These are phyloP conservation scores for Metopia argyrocephala DNA, from an alignment of 2,888 invertebrate species.

Conservation along the genomic window DNA sequence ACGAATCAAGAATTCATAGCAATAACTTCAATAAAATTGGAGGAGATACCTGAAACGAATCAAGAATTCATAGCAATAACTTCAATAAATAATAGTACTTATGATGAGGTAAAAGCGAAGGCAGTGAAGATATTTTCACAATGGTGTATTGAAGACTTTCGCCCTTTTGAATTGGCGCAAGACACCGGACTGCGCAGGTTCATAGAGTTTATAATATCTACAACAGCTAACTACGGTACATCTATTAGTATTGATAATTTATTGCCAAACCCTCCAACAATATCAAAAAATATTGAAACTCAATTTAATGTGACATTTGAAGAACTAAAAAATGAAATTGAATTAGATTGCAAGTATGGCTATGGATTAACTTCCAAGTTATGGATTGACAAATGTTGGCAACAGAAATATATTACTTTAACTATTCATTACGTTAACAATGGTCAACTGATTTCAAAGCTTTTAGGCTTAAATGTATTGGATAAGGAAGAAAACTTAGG, in stretches of 20 bases:
- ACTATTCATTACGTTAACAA: constrained; percentile 2
- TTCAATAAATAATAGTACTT: neutral
- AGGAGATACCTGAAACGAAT: too few relatives aligned
- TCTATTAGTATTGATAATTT: neutral
- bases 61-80: too few relatives aligned
- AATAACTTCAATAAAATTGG: neutral
- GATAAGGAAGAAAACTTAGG: neutral
- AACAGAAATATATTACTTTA: neutral
- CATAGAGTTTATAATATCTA: neutral
- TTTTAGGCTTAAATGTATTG: neutral
- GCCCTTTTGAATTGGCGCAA: neutral
- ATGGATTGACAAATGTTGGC: neutral
- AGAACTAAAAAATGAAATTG: neutral
- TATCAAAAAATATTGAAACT: neutral
- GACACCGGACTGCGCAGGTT: neutral
- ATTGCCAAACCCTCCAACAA: neutral
- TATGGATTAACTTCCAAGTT: neutral
- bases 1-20: neutral
- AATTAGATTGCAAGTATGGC: neutral
- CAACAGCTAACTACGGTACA: constrained; percentile 1
- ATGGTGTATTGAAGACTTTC: constrained; percentile 18
- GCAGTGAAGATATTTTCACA: neutral
- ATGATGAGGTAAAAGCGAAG: too few relatives aligned
- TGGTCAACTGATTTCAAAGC: neutral
- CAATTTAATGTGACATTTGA: neutral